Conservation (phyloP, 2,797 vertebrate species). For the Margarornis squamiger region DNA sequence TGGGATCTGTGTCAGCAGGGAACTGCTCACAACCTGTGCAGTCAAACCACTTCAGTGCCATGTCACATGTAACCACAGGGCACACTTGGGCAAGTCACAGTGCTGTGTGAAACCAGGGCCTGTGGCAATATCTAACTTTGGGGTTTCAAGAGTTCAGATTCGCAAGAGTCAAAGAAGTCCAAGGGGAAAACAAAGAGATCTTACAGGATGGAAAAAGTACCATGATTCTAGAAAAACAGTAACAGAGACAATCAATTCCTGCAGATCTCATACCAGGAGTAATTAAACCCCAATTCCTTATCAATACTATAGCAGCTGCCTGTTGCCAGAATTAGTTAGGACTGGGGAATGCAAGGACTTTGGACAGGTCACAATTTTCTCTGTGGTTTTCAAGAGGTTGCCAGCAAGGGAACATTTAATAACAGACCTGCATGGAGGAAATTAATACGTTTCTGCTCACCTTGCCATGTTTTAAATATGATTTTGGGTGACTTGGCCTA, state of each 20-base stretch:
- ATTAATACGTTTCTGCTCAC: neutral
- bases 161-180: neutral
- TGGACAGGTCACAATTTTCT: neutral
- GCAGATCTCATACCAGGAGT: neutral
- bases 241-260: neutral
- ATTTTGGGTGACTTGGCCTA: neutral
- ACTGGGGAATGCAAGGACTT: neutral
- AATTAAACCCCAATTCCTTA: neutral
- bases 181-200: neutral
- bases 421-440: neutral
- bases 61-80: slow-evolving; percentile 15
- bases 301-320: neutral
- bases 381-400: neutral
- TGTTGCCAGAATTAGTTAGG: neutral
- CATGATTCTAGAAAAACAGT: neutral
- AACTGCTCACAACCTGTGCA: slow-evolving; percentile 5
- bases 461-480: neutral
- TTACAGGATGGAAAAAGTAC: neutral
- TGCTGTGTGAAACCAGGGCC: slow-evolving; percentile 5
- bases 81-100: neutral
- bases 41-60: slow-evolving; percentile 15
- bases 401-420: neutral
- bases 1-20: slow-evolving; percentile 46
- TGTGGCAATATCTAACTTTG: neutral
- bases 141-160: neutral